Evolutionary conservation across 2,888 invertebrate genomes (phyloP).

Genomic region (Drosophila kanekoi): DNA sequence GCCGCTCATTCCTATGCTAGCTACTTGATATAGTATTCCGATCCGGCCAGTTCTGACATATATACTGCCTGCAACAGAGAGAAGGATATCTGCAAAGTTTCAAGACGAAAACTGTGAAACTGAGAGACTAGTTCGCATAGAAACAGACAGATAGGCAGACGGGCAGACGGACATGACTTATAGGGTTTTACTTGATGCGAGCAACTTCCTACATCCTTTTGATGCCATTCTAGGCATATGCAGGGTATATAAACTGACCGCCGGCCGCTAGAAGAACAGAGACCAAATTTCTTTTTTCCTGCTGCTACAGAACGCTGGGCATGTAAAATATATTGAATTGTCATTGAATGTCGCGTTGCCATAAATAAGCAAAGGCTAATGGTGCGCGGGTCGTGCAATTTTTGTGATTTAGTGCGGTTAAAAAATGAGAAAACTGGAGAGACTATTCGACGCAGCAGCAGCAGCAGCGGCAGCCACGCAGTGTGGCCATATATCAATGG

Average conservation of each 20-base stretch:
- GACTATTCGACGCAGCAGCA: constrained; percentile 1
- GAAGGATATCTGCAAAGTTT: no score
- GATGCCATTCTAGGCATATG: no score
- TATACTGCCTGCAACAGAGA: no score
- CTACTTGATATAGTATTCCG: no score
- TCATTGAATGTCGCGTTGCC: constrained; percentile 74
- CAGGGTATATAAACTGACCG: constrained; percentile 47
- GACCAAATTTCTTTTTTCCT: constrained; percentile 11
- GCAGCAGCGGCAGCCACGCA: constrained; percentile 32
- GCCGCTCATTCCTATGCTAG: no score
- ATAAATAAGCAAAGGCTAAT: constrained; percentile 72
- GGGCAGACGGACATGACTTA: no score
- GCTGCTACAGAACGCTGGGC: not conserved
- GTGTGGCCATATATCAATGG: constrained; percentile 64
- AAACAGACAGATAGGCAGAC: no score
- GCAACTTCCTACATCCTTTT: no score
- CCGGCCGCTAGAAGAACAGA: constrained; percentile 37
- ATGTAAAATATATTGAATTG: constrained; percentile 76
- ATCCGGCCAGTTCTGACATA: no score
- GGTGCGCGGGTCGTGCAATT: constrained; percentile 72
- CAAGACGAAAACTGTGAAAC: no score
- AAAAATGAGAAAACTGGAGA: constrained; percentile 36
- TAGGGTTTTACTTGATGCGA: no score
- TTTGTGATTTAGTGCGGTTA: constrained; percentile 72
- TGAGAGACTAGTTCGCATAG: no score